These are phyloP conservation scores for Lycopodina hypogea DNA, from an alignment of 37 sponge, comb jelly and placozoan species.

Conservation along the genomic window DNA sequence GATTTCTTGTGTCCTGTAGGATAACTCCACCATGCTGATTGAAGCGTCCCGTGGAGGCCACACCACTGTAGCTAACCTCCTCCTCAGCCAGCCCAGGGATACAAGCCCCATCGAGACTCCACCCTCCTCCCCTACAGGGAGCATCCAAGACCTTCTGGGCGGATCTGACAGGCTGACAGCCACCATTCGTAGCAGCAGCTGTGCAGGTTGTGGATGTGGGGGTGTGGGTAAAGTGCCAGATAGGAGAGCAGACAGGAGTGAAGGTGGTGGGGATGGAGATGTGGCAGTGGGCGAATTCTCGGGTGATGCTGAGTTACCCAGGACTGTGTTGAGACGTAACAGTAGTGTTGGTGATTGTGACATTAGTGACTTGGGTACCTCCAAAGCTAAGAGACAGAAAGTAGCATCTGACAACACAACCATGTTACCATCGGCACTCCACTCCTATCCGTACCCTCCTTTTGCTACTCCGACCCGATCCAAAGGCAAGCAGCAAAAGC, in stretches of 20 bases:
- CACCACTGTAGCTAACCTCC: conserved; percentile 65
- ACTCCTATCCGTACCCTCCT: too few relatives aligned
- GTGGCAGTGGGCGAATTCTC: not conserved
- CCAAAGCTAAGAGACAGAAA: conserved; percentile 17
- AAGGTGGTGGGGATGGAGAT: not conserved
- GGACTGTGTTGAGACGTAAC: too few relatives aligned
- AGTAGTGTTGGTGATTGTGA: not conserved
- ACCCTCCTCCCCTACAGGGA: not conserved
- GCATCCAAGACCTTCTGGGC: not conserved
- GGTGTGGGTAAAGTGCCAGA: too few relatives aligned
- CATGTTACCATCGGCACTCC: too few relatives aligned
- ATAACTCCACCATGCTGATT: conserved; percentile 79
- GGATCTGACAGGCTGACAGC: not conserved
- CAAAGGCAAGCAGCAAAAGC: too few relatives aligned
- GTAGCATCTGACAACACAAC: not conserved
- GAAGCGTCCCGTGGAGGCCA: conserved; percentile 84
- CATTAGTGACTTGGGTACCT: not conserved
- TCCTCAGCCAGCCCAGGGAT: conserved; percentile 49
- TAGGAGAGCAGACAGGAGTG: not conserved
- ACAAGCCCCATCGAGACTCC: conserved; percentile 8
- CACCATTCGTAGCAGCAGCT: not conserved
- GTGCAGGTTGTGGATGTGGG: not conserved
- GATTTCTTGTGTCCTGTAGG: conserved; percentile 34
- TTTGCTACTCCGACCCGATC: too few relatives aligned
- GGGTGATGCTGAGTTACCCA: too few relatives aligned